These are phyloP conservation scores for Gymnoscopelus microlampas DNA, from an alignment of 2,797 vertebrate genomes.

Conservation along the genomic window DNA sequence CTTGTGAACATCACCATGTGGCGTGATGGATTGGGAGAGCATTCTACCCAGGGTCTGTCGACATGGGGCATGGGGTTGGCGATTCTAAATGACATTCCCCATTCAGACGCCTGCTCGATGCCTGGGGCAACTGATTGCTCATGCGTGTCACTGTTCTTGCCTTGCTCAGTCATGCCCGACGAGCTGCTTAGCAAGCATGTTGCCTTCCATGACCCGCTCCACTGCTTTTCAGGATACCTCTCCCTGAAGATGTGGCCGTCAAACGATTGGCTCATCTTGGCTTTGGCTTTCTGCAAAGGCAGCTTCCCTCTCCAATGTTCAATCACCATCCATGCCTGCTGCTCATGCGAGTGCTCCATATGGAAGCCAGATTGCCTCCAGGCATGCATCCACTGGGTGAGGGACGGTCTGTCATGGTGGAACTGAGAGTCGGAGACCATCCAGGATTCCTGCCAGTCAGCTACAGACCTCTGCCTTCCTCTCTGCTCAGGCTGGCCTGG, in stretches of 20 bases:
- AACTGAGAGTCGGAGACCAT: constrained; percentile 57
- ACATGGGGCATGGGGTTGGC: constrained; percentile 64
- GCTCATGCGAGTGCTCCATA: constrained; percentile 20
- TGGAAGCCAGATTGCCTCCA: constrained; percentile 57
- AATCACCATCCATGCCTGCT: constrained; percentile 43
- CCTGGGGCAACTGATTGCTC: constrained; percentile 16
- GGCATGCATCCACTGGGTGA: constrained; percentile 62
- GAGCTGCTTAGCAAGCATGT: constrained; percentile 24
- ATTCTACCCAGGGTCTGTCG: constrained; percentile 54
- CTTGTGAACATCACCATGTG: constrained; percentile 52
- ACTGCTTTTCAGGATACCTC: constrained; percentile 44
- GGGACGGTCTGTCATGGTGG: constrained; percentile 58
- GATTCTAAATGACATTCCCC: constrained; percentile 66
- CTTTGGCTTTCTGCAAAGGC: constrained; percentile 17
- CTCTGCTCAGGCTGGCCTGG: constrained; percentile 1
- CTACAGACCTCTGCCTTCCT: constrained; percentile 9
- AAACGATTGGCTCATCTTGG: constrained; percentile 42
- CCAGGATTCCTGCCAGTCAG: constrained; percentile 66
- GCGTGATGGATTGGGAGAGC: constrained; percentile 24
- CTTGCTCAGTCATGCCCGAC: constrained; percentile 13
- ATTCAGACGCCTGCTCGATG: constrained; percentile 47
- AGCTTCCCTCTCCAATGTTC: constrained; percentile 31
- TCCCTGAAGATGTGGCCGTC: constrained; percentile 44
- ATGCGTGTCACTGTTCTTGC: background rate
- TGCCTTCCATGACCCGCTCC: constrained; percentile 60